phyloP scores from a whole-genome alignment of 2,888 invertebrate genomes.

The Gonocerus acuteangulatus region DNA sequence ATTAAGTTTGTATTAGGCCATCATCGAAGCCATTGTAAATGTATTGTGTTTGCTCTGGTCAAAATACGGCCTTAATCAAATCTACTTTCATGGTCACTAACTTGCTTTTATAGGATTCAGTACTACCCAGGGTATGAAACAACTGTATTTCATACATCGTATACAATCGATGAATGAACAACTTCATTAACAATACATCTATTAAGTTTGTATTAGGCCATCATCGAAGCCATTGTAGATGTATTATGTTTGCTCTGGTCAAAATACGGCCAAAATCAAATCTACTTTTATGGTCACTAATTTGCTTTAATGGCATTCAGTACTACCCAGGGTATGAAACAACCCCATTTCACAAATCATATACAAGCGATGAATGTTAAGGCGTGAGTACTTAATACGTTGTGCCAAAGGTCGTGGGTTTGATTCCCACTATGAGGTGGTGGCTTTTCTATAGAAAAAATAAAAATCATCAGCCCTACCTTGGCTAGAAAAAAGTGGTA shows the following conservation, averaged over 20 bases:
- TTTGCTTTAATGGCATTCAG: slow-evolving; percentile 43
- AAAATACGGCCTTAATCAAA: slow-evolving; percentile 46
- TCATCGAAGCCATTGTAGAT: slow-evolving; percentile 39
- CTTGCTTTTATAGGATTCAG: slow-evolving; percentile 43
- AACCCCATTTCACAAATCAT: not conserved
- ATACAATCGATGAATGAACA: too few relatives aligned
- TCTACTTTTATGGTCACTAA: slow-evolving; percentile 47
- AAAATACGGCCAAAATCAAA: too few relatives aligned
- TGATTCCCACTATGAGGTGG: too few relatives aligned
- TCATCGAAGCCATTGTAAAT: slow-evolving; percentile 39
- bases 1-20: slow-evolving; percentile 32
- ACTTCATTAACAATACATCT: too few relatives aligned
- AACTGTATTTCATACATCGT: not conserved
- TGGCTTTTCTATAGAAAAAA: too few relatives aligned
- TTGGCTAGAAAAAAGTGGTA: too few relatives aligned
- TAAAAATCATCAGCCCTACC: too few relatives aligned
- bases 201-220: too few relatives aligned
- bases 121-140: slow-evolving; percentile 47
- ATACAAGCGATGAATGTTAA: too few relatives aligned
- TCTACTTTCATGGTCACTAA: slow-evolving; percentile 47
- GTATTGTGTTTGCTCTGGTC: slow-evolving; percentile 42
- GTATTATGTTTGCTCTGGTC: not conserved
- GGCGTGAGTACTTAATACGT: too few relatives aligned
- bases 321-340: slow-evolving; percentile 47
- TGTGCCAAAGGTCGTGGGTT: too few relatives aligned